Conservation (phyloP, 2,797 vertebrate species). For the Tragopan temminckii region DNA sequence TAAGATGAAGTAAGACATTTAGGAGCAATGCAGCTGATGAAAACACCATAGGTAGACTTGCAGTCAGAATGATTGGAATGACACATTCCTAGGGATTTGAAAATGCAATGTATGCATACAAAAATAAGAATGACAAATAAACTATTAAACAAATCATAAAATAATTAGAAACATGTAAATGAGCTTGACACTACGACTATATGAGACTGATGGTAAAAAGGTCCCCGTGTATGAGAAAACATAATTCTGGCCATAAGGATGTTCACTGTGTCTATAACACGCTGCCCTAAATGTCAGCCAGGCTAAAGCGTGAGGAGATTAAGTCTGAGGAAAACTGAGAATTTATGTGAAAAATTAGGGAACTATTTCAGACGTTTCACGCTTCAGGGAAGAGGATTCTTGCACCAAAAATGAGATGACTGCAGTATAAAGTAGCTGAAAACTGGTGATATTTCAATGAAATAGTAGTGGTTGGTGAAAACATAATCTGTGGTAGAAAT, state of each 20-base stretch:
- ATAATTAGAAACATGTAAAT: neutral
- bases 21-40: neutral
- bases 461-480: neutral
- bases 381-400: neutral
- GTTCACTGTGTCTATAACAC: neutral
- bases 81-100: neutral
- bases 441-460: neutral
- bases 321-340: neutral
- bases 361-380: neutral
- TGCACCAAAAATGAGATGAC: neutral
- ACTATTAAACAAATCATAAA: neutral
- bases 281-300: neutral
- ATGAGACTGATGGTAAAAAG: neutral
- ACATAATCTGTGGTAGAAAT: neutral
- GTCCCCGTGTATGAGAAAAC: neutral
- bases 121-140: neutral
- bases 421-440: neutral
- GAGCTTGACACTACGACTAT: neutral
- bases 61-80: neutral
- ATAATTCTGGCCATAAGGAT: neutral
- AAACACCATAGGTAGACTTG: neutral
- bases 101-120: neutral
- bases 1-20: neutral
- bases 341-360: neutral
- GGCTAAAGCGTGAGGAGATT: neutral